These are phyloP conservation scores for Micromesistius poutassou DNA, from an alignment of 2,797 vertebrate species.

Conservation along the genomic window DNA sequence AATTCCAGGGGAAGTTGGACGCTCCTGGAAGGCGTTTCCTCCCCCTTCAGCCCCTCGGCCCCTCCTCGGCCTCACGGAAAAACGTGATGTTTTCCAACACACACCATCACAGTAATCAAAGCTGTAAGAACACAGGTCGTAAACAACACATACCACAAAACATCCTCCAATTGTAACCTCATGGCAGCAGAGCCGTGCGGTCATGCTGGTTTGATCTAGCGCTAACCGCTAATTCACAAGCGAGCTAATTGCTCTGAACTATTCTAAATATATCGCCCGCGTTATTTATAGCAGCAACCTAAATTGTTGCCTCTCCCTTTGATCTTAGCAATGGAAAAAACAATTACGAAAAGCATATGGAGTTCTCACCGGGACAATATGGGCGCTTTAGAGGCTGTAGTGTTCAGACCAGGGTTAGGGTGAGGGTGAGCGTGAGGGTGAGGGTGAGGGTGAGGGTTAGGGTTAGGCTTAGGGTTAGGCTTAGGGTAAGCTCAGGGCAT, in stretches of 20 bases:
- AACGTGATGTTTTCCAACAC: slow-evolving; percentile 71
- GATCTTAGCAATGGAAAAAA: slow-evolving; percentile 35
- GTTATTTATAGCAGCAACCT: slow-evolving; percentile 62
- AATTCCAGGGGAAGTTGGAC: slow-evolving; percentile 68
- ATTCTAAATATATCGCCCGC: slow-evolving; percentile 67
- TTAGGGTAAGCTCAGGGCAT: too few species aligned
- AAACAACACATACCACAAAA: slow-evolving; percentile 72
- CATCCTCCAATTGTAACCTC: slow-evolving; percentile 69
- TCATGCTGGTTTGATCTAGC: slow-evolving; percentile 65
- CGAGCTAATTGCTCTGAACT: slow-evolving; percentile 68
- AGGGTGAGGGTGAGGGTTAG: too few species aligned
- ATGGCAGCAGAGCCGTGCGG: slow-evolving; percentile 64
- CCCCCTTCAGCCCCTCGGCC: slow-evolving; percentile 16
- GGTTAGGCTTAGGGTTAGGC: too few species aligned
- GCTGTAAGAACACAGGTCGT: slow-evolving; percentile 67
- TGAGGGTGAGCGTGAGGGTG: too few species aligned
- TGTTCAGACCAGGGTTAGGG: too few species aligned
- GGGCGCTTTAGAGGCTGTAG: slow-evolving; percentile 25
- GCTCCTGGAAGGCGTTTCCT: slow-evolving; percentile 65
- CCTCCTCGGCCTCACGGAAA: slow-evolving; percentile 64
- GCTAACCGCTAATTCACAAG: slow-evolving; percentile 64
- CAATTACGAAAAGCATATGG: slow-evolving; percentile 33
- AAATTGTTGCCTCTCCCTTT: slow-evolving; percentile 49
- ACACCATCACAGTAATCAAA: slow-evolving; percentile 71
- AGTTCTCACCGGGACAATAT: slow-evolving; percentile 36